phyloP scores from a whole-genome alignment of 2,113 vertebrate species.

The Chloropsis cyanopogon region DNA sequence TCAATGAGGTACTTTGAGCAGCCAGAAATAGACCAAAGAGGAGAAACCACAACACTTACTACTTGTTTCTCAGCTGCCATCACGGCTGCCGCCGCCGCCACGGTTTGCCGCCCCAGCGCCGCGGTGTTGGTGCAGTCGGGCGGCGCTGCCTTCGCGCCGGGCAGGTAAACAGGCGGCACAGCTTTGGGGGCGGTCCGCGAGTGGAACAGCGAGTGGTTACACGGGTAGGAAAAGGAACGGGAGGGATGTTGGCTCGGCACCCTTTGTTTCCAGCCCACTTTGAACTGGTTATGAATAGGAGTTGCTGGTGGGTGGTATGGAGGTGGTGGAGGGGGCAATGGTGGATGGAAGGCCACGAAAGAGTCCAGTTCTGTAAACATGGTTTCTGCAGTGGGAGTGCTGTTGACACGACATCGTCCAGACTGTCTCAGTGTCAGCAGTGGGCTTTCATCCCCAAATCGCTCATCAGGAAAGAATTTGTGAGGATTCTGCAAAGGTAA shows the following conservation, averaged over 20 bases:
- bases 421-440: slow-evolving; percentile 89
- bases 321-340: slow-evolving; percentile 91
- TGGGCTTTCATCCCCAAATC: slow-evolving; percentile 96
- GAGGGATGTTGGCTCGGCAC: slow-evolving; percentile 89
- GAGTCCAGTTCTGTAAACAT: slow-evolving; percentile 96
- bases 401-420: slow-evolving; percentile 90
- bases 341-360: slow-evolving; percentile 92
- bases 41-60: slow-evolving; percentile 68
- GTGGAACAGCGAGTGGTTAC: slow-evolving; percentile 89
- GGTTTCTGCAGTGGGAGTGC: slow-evolving; percentile 90
- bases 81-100: slow-evolving; percentile 49
- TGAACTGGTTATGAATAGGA: slow-evolving; percentile 86
- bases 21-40: neutral
- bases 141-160: slow-evolving; percentile 80
- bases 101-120: slow-evolving; percentile 75
- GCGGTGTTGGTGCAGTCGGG: slow-evolving; percentile 89
- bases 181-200: slow-evolving; percentile 81
- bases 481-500: slow-evolving; percentile 86
- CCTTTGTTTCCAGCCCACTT: slow-evolving; percentile 90
- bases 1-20: neutral
- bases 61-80: slow-evolving; percentile 84
- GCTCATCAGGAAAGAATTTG: slow-evolving; percentile 97
- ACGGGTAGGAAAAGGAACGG: slow-evolving; percentile 95
- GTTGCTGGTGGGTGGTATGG: slow-evolving; percentile 92
- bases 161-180: slow-evolving; percentile 80